Base-by-base conservation (phyloP, 2,797 vertebrate species). In the Allobates femoralis region DNA sequence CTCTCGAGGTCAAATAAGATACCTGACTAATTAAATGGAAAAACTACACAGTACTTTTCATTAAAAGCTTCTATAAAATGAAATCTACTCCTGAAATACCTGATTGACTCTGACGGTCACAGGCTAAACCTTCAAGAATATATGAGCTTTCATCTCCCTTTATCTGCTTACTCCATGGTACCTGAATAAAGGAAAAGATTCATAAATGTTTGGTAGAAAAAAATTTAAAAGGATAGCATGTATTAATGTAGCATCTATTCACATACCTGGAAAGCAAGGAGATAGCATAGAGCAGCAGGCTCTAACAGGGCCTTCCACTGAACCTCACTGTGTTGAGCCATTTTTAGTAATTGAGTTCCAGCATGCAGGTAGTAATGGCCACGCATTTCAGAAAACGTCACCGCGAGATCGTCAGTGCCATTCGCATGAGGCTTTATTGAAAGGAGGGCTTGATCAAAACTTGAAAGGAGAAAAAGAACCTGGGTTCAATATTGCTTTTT, bases 291-390 rank as follows among this genome's bases (percentile, higher is more conserved):
- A 0, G 96, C 92, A 84, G 96, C 95, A 86, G 97, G 92, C 88
- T 99, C 96, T 37, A 92, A 93, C 26, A 97, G 92, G 1, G 91
- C 94, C 90, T 96, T 96, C 98, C 98, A 99, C 28, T 95, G 95
- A 15, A 95, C 91, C 32, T 96, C 94, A 67, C 91, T 95, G 56
- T 97, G 94, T 83, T 96, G 94, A 51, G 95, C 97, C 94, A 97
- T 94, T 94, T 99, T 99, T 91, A 99, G 90, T 37, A 99, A 94
- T 88, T 98, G 92, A 3, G 96, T 96, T 67, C 95, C 98, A 71
- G 96, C 94, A 75, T 97, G 95, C 93, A 99, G 91, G 92, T 99
- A 99, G 11, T 99, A 95, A 89, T 99, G 98, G 78, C 96, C 98
- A 89, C 93, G 95, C 93, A 98, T 95, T 93, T 99, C 98, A 84